phyloP scores from a whole-genome alignment of 1,140 invertebrate genomes.

The Anthonomus grandis region DNA sequence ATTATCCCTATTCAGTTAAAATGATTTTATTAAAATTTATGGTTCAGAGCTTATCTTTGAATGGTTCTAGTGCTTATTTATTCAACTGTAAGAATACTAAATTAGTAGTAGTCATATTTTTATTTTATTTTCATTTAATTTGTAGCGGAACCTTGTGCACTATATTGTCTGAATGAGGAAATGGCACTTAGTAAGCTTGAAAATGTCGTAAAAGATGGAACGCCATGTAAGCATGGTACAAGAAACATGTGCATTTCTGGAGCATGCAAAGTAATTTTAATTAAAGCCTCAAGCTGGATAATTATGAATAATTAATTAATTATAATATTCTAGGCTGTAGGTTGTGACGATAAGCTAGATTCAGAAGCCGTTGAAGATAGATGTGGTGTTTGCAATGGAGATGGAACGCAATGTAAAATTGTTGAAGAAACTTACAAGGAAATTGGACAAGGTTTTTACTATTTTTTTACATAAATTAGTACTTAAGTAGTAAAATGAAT shows the following conservation, averaged over 20 bases:
- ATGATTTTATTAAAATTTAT: no score
- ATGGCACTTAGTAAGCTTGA: constrained; percentile 48
- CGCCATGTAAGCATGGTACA: constrained; percentile 57
- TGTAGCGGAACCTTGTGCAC: constrained; percentile 52
- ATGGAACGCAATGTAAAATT: constrained; percentile 59
- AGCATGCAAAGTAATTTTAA: constrained; percentile 52
- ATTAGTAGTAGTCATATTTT: no score
- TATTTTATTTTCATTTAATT: constrained; percentile 1
- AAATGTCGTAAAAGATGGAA: constrained; percentile 53
- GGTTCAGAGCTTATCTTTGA: no score
- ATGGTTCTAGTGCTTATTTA: no score
- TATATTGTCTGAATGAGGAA: constrained; percentile 57
- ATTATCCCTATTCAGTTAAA: no score
- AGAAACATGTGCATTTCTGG: constrained; percentile 59
- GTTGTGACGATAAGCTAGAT: constrained; percentile 65
- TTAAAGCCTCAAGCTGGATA: no score
- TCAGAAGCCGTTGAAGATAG: constrained; percentile 63
- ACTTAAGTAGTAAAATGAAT: no score
- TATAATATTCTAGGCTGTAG: constrained; percentile 63
- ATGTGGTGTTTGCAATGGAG: constrained; percentile 69
- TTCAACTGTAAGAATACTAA: background rate
- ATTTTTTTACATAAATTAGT: background rate
- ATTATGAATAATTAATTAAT: no score
- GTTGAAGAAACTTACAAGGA: constrained; percentile 46
- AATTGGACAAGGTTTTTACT: constrained; percentile 34